Percentiles rank a stretch among this genome's conserved stretches.
Evolutionary conservation across 2,797 vertebrate genomes (phyloP).

Genomic region (Ambastaia sidthimunki): DNA sequence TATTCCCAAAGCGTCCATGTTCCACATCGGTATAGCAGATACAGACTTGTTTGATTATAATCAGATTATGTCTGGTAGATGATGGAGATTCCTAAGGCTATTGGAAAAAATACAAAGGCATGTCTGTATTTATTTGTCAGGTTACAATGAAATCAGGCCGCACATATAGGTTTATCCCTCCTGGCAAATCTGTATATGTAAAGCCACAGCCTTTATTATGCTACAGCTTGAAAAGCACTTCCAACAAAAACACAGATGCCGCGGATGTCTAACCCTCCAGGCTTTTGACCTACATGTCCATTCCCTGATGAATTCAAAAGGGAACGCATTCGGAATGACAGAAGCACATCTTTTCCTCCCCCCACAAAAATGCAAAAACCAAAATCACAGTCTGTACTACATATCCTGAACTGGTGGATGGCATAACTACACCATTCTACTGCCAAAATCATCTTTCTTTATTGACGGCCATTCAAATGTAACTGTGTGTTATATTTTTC

Average conservation of each 20-base stretch:
- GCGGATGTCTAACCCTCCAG: not conserved
- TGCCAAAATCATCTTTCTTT: not conserved
- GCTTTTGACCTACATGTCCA: slow-evolving; percentile 43
- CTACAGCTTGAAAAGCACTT: slow-evolving; percentile 2
- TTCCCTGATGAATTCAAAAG: slow-evolving; percentile 19
- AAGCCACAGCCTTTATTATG: slow-evolving; percentile 11
- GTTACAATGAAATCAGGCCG: not conserved
- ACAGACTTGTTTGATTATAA: slow-evolving; percentile 45
- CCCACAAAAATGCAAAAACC: slow-evolving; percentile 3
- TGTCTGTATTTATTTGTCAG: not conserved
- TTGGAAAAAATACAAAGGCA: slow-evolving; percentile 27
- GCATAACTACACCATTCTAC: not conserved
- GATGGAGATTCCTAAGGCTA: slow-evolving; percentile 41
- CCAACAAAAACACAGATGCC: slow-evolving; percentile 6
- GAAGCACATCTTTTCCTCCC: not conserved
- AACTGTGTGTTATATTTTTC: not conserved
- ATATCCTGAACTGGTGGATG: slow-evolving; percentile 4
- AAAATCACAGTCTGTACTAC: slow-evolving; percentile 16
- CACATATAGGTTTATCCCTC: not conserved
- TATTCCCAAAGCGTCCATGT: slow-evolving; percentile 16
- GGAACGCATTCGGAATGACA: slow-evolving; percentile 31
- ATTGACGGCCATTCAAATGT: not conserved
- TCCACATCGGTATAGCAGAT: slow-evolving; percentile 29
- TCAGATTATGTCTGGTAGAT: slow-evolving; percentile 47
- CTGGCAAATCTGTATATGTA: slow-evolving; percentile 15